A percentile compares a stretch with the other conserved stretches of the same genome.
Evolutionary conservation across 2,888 invertebrate genomes (phyloP).

Genomic region (Zaprionus lineosus): DNA sequence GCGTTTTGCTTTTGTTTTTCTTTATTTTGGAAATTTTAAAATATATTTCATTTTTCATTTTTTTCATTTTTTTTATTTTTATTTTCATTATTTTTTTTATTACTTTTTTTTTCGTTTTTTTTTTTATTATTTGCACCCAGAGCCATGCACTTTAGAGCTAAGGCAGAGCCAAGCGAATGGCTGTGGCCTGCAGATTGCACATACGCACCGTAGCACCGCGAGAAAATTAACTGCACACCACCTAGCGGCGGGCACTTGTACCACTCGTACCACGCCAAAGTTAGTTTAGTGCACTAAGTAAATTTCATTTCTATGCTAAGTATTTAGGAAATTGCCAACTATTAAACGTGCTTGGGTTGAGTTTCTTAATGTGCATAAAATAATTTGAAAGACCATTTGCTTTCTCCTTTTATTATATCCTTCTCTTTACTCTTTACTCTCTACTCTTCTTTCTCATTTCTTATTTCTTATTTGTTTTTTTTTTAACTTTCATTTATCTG

Average conservation of each 20-base stretch:
- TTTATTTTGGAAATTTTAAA: no score
- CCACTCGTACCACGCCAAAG: constrained; percentile 3
- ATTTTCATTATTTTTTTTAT: constrained; percentile 10
- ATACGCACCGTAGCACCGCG: constrained; percentile 51
- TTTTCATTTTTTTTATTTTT: not conserved
- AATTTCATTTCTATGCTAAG: constrained; percentile 42
- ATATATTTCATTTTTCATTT: no score
- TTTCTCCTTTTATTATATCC: not conserved
- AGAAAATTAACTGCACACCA: no score
- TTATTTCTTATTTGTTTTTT: constrained; percentile 16
- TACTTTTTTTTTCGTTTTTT: constrained; percentile 5
- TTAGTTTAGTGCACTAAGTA: constrained; percentile 32
- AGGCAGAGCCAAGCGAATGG: constrained; percentile 6
- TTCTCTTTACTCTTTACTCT: no score
- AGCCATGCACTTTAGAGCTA: constrained; percentile 64
- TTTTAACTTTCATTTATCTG: constrained; percentile 1
- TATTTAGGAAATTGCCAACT: constrained; percentile 47
- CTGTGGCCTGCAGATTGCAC: constrained; percentile 46
- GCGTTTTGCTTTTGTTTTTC: no score
- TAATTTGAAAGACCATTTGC: constrained; percentile 14
- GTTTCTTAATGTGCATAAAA: constrained; percentile 5
- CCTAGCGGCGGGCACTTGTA: not conserved
- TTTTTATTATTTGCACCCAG: constrained; percentile 56
- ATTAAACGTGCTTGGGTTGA: constrained; percentile 60
- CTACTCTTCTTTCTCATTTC: constrained; percentile 10